Evolutionary conservation across 2,113 vertebrate genomes (phyloP), one percentile per base, ranked within the genome.

Genomic region (Oreocharis arfaki): DNA sequence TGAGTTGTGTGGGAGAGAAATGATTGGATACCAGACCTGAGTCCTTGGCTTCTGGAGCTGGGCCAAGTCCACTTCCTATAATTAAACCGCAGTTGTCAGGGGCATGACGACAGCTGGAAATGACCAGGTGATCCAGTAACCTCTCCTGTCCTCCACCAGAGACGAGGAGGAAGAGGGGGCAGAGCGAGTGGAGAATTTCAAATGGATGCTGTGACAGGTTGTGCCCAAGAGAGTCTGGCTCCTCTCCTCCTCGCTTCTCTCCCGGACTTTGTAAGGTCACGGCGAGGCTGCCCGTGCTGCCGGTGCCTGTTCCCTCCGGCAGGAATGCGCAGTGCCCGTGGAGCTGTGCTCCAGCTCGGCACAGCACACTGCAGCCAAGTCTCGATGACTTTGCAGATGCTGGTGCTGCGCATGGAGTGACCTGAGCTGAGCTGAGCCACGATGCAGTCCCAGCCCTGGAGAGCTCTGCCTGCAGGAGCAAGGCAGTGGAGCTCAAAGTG

Each of bases 321-420:
- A 59, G 70, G 30, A 71, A 52, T 27, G 77, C 19, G 4, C 71
- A 42, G 47, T 11, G 67, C 37, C 84, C 63, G n/a, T 13, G 35
- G 52, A 76, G 50, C 52, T 27, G 61, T 0, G 2, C 84, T 89
- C 32, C 55, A 13, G 47, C 35, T 52, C 33, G 24, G 91, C 61
- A 18, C 46, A 13, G 61, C 49, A 8, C 46, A 17, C 49, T 0
- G 46, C 82, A 70, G 92, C 85, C 93, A 88, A 90, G 80, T 13
- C 71, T 20, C 4, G 22, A 83, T 97, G 93, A 96, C 94, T 97
- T 76, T 94, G 95, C 91, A 95, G 95, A 91, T 92, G 78, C 59
- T 86, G 75, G 39, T 21, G 47, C 60, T 82, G 65, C 10, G 2
- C 50, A 11, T 12, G 74, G 32, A 47, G 32, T 78, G 78, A 77